A percentile compares a stretch with the other conserved stretches of the same genome.
Evolutionary conservation across 1,140 invertebrate species (phyloP).

Genomic region (Drusus annulatus): DNA sequence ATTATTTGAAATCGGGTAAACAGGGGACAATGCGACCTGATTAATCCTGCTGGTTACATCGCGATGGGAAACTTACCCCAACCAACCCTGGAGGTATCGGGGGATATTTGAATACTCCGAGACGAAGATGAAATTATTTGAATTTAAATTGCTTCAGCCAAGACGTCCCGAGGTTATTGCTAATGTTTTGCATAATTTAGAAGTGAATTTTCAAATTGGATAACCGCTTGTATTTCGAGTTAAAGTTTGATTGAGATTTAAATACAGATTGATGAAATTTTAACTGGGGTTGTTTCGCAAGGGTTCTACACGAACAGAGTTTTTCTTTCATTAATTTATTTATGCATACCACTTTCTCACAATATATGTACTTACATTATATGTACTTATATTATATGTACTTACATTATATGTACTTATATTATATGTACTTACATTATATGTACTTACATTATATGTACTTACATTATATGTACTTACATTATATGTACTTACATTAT

Average conservation of each 20-base stretch:
- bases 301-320: neutral
- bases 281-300: neutral
- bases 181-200: conserved; percentile 29
- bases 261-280: neutral
- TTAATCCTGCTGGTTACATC: conserved; percentile 7
- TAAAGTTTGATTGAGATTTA: conserved; percentile 10
- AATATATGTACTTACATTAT: too few species aligned
- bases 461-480: too few species aligned
- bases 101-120: conserved; percentile 15
- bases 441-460: too few species aligned
- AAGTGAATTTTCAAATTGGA: neutral
- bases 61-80: neutral
- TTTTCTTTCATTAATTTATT: too few species aligned
- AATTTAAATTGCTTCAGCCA: conserved; percentile 26
- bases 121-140: conserved; percentile 29
- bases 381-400: too few species aligned
- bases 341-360: too few species aligned
- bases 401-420: too few species aligned
- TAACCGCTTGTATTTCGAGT: neutral
- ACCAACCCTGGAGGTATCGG: neutral
- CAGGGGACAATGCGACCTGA: conserved; percentile 12
- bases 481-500: too few species aligned
- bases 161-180: conserved; percentile 21
- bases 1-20: conserved; percentile 14
- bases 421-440: too few species aligned